Evolutionary conservation across 2,888 invertebrate genomes (phyloP).

Genomic region (Drosophila pseudotakahashii): DNA sequence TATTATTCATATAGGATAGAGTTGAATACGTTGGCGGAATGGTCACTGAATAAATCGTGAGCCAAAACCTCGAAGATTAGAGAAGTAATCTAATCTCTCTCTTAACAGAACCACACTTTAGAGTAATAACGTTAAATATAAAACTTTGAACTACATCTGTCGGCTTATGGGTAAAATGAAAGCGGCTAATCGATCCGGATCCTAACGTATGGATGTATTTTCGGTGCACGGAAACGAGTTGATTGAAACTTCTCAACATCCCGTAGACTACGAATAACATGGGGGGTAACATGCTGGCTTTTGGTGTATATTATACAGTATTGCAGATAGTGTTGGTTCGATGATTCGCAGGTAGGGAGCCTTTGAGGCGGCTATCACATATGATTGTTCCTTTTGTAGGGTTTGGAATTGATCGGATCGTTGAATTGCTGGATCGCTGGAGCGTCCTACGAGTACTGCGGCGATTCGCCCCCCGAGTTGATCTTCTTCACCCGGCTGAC

Average conservation of each 20-base stretch:
- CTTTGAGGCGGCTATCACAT: slow-evolving; percentile 79
- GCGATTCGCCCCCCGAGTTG: slow-evolving; percentile 91
- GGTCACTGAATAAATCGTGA: not conserved
- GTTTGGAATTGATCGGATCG: slow-evolving; percentile 41
- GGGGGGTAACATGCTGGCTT: slow-evolving; percentile 25
- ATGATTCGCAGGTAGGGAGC: slow-evolving; percentile 62
- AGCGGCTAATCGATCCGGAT: slow-evolving; percentile 14
- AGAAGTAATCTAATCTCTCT: not conserved
- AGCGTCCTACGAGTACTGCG: slow-evolving; percentile 85
- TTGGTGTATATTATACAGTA: slow-evolving; percentile 42
- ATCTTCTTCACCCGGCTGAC: slow-evolving; percentile 92
- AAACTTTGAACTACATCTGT: slow-evolving; percentile 33
- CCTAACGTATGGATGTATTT: slow-evolving; percentile 10
- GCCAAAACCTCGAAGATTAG: not conserved
- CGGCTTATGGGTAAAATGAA: slow-evolving; percentile 26
- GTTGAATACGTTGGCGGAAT: slow-evolving; percentile 25
- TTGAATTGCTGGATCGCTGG: not conserved
- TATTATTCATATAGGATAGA: slow-evolving; percentile 35
- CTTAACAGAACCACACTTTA: not conserved
- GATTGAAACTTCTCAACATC: slow-evolving; percentile 37
- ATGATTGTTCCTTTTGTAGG: slow-evolving; percentile 49
- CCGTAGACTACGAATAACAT: slow-evolving; percentile 32
- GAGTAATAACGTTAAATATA: slow-evolving; percentile 33
- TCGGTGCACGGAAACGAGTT: slow-evolving; percentile 53
- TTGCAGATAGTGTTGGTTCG: slow-evolving; percentile 46